Evolutionary conservation across 1,140 invertebrate species (phyloP), one percentile per base, ranked within the genome.

Genomic region (Meloidogyne exigua): DNA sequence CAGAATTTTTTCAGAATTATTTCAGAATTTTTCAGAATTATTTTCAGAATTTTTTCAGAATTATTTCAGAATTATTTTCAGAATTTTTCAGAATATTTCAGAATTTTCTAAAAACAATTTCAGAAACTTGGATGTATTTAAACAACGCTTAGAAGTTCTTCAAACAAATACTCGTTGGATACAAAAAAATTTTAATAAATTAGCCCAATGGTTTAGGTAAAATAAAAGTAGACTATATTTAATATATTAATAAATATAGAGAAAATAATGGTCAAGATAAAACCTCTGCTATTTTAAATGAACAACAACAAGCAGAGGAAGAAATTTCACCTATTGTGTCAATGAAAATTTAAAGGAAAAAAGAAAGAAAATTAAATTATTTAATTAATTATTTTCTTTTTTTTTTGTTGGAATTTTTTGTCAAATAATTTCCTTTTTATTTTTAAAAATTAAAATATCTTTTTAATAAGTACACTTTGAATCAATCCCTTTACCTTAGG

Each of bases 121-220:
- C 4, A 36, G 67, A 13, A 83, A 83, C 66, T 44, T 84, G 57
- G 81, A 82, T 73, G 76, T 82, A 36, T 82, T 82, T 75, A 82
- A 82, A 49, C 82, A 85, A 68, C 76, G 80, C 13, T 44, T 83
- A 25, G 82, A 83, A 71, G 75, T 85, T 23, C 64, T 85, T 25
- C 66, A 83, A 32, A 86, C 82, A 28, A 83, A 83, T 73, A 81
- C 81, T 9, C 49, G 49, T 57, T 57, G 49, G 49, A 57, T 57
- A 57, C 49, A 57, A n/a, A 57, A 57, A 57, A 57, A 57, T 57
- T 57, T 57, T n/a, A 57, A 57, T 57, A 57, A 57, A 57, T 57
- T 57, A 7, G 18, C 49, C 18, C 49, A 57, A 57, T 57, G 49
- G 49, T 57, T 57, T 57, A 57, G 49, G 49, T 57, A 57, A 57